Conservation (phyloP, 2,888 invertebrate genomes). For the Willowsia nigromaculata region DNA sequence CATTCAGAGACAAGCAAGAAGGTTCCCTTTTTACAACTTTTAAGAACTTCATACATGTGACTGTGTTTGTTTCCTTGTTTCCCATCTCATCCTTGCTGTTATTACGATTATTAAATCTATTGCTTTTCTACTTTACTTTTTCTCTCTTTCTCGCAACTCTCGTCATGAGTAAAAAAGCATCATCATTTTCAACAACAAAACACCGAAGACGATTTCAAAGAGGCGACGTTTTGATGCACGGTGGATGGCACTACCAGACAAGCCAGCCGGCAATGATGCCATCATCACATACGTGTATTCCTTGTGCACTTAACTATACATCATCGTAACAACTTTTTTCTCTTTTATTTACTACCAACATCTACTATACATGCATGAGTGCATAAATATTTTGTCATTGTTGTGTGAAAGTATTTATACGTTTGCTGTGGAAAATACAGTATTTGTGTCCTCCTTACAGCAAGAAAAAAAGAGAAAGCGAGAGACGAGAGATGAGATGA, state of each 20-base stretch:
- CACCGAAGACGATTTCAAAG: conserved; percentile 24
- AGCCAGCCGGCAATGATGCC: not conserved
- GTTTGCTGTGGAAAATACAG: not conserved
- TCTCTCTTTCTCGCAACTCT: not conserved
- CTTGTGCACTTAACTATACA: not conserved
- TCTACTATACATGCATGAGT: conserved; percentile 18
- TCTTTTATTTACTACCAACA: conserved; percentile 60
- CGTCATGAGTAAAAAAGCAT: conserved; percentile 34
- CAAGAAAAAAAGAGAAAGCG: not conserved
- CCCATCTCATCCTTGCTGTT: not conserved
- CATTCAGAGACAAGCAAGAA: not conserved
- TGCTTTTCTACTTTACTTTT: conserved; percentile 34
- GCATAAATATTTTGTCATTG: conserved; percentile 14
- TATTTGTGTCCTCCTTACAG: not conserved
- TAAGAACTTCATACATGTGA: not conserved
- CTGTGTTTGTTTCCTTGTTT: not conserved
- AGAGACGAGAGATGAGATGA: conserved; percentile 13
- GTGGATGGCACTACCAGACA: conserved; percentile 65
- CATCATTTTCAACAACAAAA: conserved; percentile 35
- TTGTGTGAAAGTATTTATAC: conserved; percentile 7
- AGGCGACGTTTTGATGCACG: conserved; percentile 45
- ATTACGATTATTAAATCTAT: conserved; percentile 17
- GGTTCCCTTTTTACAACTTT: not conserved
- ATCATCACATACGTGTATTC: not conserved
- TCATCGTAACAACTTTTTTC: conserved; percentile 47